Evolutionary conservation across 2,113 vertebrate genomes (phyloP).

Genomic region (Pionites leucogaster): DNA sequence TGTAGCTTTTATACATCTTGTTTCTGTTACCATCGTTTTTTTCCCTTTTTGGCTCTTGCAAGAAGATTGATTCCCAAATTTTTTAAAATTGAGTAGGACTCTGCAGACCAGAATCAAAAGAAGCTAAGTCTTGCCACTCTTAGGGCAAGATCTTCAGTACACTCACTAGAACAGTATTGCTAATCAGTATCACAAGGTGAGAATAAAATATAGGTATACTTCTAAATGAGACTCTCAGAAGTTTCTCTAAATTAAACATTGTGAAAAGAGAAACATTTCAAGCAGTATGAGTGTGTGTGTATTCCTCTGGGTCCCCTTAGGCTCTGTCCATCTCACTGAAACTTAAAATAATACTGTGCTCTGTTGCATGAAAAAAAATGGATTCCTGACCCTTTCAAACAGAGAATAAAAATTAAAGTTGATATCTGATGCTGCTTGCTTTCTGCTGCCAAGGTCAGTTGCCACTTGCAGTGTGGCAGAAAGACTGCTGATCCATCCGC

Average conservation of each 20-base stretch:
- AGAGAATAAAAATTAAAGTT: not conserved
- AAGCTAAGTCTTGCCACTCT: not conserved
- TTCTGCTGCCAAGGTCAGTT: not conserved
- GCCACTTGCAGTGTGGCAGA: not conserved
- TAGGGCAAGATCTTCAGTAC: not conserved
- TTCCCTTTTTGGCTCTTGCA: not conserved
- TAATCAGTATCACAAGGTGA: not conserved
- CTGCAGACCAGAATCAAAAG: not conserved
- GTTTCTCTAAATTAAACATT: not conserved
- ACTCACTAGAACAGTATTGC: not conserved
- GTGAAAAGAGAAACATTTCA: not conserved
- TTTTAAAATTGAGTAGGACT: not conserved
- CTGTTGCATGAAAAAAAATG: not conserved
- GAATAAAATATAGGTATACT: not conserved
- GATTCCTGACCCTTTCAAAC: not conserved
- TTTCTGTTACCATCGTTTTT: not conserved
- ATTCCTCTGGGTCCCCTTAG: not conserved
- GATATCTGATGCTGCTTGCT: not conserved
- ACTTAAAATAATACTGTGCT: not conserved
- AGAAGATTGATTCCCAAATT: not conserved
- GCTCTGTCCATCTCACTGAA: not conserved
- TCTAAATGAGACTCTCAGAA: not conserved
- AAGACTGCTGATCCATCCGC: not conserved
- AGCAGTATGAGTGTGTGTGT: not conserved
- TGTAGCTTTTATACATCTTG: not conserved